These are phyloP conservation scores for Aspiorhynchus laticeps DNA, from an alignment of 2,113 vertebrate species.

Conservation along the genomic window DNA sequence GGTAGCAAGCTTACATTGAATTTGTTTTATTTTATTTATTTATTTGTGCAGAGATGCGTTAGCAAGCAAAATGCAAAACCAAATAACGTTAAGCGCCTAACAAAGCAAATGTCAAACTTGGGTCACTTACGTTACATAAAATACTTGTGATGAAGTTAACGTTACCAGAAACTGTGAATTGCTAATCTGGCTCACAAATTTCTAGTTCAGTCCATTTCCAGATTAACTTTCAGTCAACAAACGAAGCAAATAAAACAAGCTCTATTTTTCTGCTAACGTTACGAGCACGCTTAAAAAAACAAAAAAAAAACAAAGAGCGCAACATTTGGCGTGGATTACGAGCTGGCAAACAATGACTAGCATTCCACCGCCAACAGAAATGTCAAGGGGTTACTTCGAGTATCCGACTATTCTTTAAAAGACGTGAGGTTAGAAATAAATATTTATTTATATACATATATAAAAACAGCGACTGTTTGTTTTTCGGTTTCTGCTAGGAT, in stretches of 20 bases:
- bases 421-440: neutral
- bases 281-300: neutral
- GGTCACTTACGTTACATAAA: neutral
- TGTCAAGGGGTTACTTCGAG: conserved; percentile 8
- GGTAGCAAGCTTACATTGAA: neutral
- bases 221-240: neutral
- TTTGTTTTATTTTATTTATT: no score
- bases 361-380: conserved; percentile 10
- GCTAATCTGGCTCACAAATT: neutral
- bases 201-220: neutral
- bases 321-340: conserved; percentile 22
- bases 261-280: neutral
- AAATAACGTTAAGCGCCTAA: no score
- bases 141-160: neutral
- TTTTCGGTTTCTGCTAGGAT: conserved; percentile 43
- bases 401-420: neutral
- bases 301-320: conserved; percentile 14
- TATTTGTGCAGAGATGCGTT: no score
- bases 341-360: conserved; percentile 5
- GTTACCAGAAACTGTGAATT: neutral
- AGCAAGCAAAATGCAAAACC: neutral
- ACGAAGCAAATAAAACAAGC: neutral
- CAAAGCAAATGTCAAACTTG: conserved; percentile 1
- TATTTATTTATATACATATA: neutral
- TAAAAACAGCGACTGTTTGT: conserved; percentile 2